Base-by-base conservation (phyloP, 2,888 invertebrate species). In the Andrena bucephala region DNA sequence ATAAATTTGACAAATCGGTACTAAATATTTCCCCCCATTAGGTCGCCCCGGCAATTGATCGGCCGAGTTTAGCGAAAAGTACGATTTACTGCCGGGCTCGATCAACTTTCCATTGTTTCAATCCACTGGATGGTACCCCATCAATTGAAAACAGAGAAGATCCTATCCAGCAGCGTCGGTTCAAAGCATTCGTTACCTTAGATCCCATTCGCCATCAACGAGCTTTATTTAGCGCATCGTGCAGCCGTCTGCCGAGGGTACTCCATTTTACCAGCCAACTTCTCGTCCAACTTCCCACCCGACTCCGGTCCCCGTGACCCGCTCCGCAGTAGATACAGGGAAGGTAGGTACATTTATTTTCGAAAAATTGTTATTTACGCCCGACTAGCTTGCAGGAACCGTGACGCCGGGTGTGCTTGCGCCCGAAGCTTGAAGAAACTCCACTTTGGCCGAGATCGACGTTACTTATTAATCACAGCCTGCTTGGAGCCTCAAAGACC, bases 381-480 rank as follows among this genome's bases (percentile, higher is more conserved):
- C 31, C 65, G 62, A 69, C 60, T 73, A 36, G 60, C 77, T 65
- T 20, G 50, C 29, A 48, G 54, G 63, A 76, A 69, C 65, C 54
- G 68, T 60, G 20, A 62, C 54, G 67, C 20, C n/a, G 77, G 36
- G 8, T 57, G 27, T 68, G 52, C 60, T 57, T 70, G 66, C 66
- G 6, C 20, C 72, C 48, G 62, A 42, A 70, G 78, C 68, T 81
- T 36, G 48, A 54, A 48, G 76, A 71, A 83, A 75, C 80, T 82
- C 57, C 20, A 77, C 77, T 86, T 83, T 81, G 71, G 74, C 75
- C 77, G 88, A 79, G 88, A 83, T 84, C 89, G 86, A 86, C 88
- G 85, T 90, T 90, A 90, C 86, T 90, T 90, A 90, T 90, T 90
- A 90, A 90, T 90, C 87, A 86, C 81, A 74, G 83, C 75, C 74